Conservation (phyloP, 2,888 invertebrate genomes). For the Germaria angustata region DNA sequence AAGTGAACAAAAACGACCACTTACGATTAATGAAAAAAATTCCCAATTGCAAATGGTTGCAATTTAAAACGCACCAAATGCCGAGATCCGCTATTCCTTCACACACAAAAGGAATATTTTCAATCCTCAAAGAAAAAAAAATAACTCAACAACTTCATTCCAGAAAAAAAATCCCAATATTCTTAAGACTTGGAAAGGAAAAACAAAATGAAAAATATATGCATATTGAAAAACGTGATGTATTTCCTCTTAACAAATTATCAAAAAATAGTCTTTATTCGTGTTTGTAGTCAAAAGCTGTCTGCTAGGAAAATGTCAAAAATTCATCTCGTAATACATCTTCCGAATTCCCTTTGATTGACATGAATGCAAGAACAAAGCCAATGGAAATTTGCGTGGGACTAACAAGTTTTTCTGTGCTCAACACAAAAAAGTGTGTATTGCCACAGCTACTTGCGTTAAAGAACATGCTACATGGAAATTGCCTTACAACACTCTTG, state of each 20-base stretch:
- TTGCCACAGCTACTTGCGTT: not conserved
- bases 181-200: too few relatives aligned
- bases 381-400: conserved; percentile 28
- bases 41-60: too few relatives aligned
- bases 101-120: too few relatives aligned
- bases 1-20: too few relatives aligned
- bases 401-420: conserved; percentile 24
- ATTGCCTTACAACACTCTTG: not conserved
- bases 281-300: not conserved
- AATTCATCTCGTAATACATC: not conserved
- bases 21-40: too few relatives aligned
- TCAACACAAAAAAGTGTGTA: not conserved
- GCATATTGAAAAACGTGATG: too few relatives aligned
- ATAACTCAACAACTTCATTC: too few relatives aligned
- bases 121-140: too few relatives aligned
- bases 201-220: too few relatives aligned
- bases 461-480: not conserved
- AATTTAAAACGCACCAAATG: too few relatives aligned
- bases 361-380: not conserved
- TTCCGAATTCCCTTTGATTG: not conserved
- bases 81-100: too few relatives aligned
- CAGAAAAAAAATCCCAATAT: too few relatives aligned
- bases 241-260: not conserved
- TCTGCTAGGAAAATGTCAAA: not conserved
- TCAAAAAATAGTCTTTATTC: not conserved